These are phyloP conservation scores for Macroramphosus scolopax DNA, from an alignment of 2,797 vertebrate species.

Conservation along the genomic window DNA sequence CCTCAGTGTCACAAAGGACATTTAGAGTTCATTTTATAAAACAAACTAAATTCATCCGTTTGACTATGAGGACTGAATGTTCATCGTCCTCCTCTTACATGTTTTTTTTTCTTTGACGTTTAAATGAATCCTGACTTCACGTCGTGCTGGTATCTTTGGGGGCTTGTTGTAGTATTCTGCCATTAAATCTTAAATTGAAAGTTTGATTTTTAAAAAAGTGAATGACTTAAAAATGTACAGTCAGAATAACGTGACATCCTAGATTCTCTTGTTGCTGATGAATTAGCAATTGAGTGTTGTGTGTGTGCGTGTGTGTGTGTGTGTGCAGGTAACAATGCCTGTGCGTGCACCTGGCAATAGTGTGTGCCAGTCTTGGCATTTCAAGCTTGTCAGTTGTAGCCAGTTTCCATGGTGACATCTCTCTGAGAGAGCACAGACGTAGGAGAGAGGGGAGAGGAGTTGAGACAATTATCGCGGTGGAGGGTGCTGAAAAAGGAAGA, in stretches of 20 bases:
- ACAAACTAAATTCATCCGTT: too few species aligned
- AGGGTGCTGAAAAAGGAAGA: slow-evolving; percentile 64
- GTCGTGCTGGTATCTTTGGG: too few species aligned
- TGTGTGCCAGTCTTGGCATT: slow-evolving; percentile 66
- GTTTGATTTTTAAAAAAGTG: too few species aligned
- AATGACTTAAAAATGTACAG: too few species aligned
- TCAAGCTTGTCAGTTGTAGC: slow-evolving; percentile 77
- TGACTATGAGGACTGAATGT: too few species aligned
- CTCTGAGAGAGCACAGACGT: slow-evolving; percentile 67
- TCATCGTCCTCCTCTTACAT: too few species aligned
- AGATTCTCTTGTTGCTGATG: slow-evolving; percentile 58
- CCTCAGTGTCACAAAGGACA: too few species aligned
- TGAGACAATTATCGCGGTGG: slow-evolving; percentile 63
- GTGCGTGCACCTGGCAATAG: slow-evolving; percentile 43
- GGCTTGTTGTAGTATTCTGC: too few species aligned
- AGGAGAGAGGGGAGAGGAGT: slow-evolving; percentile 57
- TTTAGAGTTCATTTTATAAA: too few species aligned
- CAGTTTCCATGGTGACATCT: slow-evolving; percentile 83
- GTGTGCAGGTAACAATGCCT: slow-evolving; percentile 4
- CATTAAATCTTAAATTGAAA: too few species aligned
- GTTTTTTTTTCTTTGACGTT: too few species aligned
- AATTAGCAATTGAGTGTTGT: slow-evolving; percentile 37
- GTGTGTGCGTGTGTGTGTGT: slow-evolving; percentile 3
- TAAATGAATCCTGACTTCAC: too few species aligned
- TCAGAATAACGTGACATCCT: slow-evolving; percentile 15